Base-by-base conservation (phyloP, 2,888 invertebrate genomes). In the Erpobdella octoculata region DNA sequence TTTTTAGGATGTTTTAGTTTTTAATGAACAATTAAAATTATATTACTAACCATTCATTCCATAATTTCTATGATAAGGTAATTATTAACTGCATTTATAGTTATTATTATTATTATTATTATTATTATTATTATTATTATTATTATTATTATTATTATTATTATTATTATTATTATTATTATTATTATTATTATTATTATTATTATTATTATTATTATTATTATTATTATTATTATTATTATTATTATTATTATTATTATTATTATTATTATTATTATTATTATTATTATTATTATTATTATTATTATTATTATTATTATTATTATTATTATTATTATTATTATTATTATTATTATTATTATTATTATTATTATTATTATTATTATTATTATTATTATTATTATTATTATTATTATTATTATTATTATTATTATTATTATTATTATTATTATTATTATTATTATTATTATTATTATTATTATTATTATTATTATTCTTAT, bases 401-500 rank as follows among this genome's bases (percentile, higher is more conserved):
- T 46, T 41, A 2, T 37, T 31, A 66, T 36, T 2, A 33, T 41
- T n/a, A 33, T 35, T n/a, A 64, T 33, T 33, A 64, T 15, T n/a
- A 64, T 31, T 18, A 68, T 31, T 21, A 48, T 66, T 25, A 25
- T 28, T 36, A 33, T 33, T 36, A n/a, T 3, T 21, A n/a, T 25
- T 12, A 9, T 5, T n/a, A 8, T 46, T 33, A 46, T 38, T 31
- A 46, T n/a, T 18, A 31, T 25, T 35, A 31, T 2, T 37, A 15
- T 65, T 37, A 5, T 36, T 37, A 65, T 65, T 12, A 65, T 65
- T 37, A 65, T 65, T 37, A 35, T 36, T 37, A 35, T 65, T 37
- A 35, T 65, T 37, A 65, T 65, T 37, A 35, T 36, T 37, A 53
- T 69, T 58, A 53, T 58, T 58, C 28, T 9, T 33, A 53, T 31